Percentiles rank a stretch among this genome's conserved stretches.
Evolutionary conservation across 1,140 invertebrate species (phyloP).

Genomic region (Mesaphorura yosii): DNA sequence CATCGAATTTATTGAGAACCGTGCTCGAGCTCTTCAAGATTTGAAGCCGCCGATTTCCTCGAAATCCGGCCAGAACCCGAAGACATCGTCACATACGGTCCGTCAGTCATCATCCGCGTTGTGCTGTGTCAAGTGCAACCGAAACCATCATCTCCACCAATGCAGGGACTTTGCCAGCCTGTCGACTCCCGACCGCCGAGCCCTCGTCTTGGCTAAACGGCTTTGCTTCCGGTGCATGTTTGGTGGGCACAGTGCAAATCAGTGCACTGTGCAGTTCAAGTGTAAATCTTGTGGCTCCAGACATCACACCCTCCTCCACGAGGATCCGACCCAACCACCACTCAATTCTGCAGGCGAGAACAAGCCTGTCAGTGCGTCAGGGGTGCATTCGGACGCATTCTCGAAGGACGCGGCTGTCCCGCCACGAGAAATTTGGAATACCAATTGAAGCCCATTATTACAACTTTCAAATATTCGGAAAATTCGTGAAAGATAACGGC

Average conservation of each 20-base stretch:
- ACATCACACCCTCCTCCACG: not conserved
- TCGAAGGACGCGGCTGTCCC: too few relatives aligned
- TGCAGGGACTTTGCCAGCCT: not conserved
- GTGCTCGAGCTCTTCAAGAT: not conserved
- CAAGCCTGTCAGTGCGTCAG: too few relatives aligned
- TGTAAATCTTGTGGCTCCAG: not conserved
- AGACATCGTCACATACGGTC: not conserved
- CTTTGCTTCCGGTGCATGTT: not conserved
- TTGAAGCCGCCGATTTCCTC: not conserved
- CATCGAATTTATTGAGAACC: not conserved
- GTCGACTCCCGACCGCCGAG: not conserved
- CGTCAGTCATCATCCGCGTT: not conserved
- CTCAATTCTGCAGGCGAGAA: too few relatives aligned
- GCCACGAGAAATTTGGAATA: too few relatives aligned
- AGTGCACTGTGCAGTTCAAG: not conserved
- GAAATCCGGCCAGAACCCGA: not conserved
- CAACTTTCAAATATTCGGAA: too few relatives aligned
- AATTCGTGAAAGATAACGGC: too few relatives aligned
- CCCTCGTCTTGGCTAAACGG: not conserved
- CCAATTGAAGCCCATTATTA: too few relatives aligned
- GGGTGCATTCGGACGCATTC: too few relatives aligned
- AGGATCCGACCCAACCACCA: conserved; percentile 9
- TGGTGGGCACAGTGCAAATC: not conserved
- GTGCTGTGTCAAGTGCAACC: not conserved
- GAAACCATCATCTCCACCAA: not conserved